Percentiles rank a stretch among this genome's conserved stretches.
Conservation (phyloP, 1,140 invertebrate genomes). For the Neotoxoptera formosana region DNA sequence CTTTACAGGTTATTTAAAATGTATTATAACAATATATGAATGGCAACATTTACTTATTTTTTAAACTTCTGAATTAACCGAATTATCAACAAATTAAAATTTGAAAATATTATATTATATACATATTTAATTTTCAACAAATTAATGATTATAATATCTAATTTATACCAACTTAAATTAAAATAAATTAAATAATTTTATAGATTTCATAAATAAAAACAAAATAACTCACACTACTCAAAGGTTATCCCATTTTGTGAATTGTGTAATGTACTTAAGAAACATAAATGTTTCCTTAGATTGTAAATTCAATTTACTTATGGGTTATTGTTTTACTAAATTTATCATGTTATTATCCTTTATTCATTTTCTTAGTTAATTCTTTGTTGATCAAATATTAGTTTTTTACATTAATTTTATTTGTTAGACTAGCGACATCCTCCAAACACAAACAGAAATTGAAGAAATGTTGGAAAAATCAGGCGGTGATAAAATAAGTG, state of each 20-base stretch:
- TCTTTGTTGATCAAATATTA: background rate
- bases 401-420: background rate
- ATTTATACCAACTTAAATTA: background rate
- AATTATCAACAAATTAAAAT: background rate
- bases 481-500: constrained; percentile 8
- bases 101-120: background rate
- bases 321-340: background rate
- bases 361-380: background rate
- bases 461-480: constrained; percentile 33
- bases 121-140: background rate
- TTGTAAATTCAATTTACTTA: too few relatives aligned
- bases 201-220: background rate
- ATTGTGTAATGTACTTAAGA: background rate
- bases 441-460: constrained; percentile 46
- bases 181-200: too few relatives aligned
- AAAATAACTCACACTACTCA: background rate
- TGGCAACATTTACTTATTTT: background rate
- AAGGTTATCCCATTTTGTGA: background rate
- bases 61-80: background rate
- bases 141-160: background rate
- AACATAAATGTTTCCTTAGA: background rate
- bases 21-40: background rate
- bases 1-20: background rate
- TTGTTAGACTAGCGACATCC: constrained; percentile 31
- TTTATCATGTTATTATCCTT: background rate